These are phyloP conservation scores for Wiebesia pumilae DNA, from an alignment of 1,140 invertebrate species.

Conservation along the genomic window DNA sequence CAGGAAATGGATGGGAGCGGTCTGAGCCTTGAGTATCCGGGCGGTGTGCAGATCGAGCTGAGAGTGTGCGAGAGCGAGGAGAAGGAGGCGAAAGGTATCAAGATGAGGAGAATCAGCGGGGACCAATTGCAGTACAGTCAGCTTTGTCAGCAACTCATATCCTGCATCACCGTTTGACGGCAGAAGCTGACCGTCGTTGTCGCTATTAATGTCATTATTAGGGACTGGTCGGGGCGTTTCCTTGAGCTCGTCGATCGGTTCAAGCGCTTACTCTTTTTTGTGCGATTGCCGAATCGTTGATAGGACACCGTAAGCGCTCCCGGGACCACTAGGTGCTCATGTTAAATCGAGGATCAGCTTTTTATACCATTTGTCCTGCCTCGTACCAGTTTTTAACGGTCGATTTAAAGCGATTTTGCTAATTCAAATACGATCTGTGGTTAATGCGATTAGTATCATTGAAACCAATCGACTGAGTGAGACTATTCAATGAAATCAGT, in stretches of 20 bases:
- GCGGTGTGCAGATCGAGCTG: conserved; percentile 91
- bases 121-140: conserved; percentile 93
- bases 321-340: neutral
- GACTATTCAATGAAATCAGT: neutral
- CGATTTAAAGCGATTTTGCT: neutral
- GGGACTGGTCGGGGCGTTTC: neutral
- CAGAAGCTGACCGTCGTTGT: conserved; percentile 59
- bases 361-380: neutral
- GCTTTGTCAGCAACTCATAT: conserved; percentile 92
- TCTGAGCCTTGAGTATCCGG: conserved; percentile 85
- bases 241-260: neutral
- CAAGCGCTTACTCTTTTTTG: neutral
- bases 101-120: conserved; percentile 92
- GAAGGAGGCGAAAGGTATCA: conserved; percentile 88
- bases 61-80: conserved; percentile 86
- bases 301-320: neutral
- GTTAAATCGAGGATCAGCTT: too few relatives aligned
- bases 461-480: neutral
- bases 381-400: neutral
- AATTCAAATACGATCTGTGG: neutral
- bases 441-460: neutral
- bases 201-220: neutral
- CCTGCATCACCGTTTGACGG: conserved; percentile 87
- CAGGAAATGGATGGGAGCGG: conserved; percentile 71
- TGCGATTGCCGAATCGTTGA: neutral